These are phyloP conservation scores for Cryptotermes secundus DNA, from an alignment of 1,140 invertebrate species.

Conservation along the genomic window DNA sequence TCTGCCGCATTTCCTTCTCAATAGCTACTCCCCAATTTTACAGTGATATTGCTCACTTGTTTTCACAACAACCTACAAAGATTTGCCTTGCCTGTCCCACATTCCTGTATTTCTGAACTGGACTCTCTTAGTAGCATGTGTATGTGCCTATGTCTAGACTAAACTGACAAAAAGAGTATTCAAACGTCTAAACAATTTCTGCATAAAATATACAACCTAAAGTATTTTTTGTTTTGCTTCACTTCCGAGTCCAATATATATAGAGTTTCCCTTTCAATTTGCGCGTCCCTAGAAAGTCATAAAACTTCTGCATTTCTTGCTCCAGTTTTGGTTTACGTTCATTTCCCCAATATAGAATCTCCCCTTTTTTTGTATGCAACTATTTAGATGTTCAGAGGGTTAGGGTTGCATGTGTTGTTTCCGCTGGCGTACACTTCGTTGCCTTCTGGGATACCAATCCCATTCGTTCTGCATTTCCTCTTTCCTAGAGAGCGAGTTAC, in stretches of 20 bases:
- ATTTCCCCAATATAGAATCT: neutral
- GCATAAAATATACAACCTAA: neutral
- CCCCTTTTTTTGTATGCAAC: neutral
- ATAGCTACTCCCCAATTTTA: neutral
- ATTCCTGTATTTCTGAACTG: neutral
- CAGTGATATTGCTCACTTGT: neutral
- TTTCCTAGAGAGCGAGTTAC: neutral
- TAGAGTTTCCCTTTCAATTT: neutral
- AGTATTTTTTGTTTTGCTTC: neutral
- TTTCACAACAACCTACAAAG: neutral
- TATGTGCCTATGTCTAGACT: neutral
- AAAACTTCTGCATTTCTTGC: slow-evolving; percentile 3
- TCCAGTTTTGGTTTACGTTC: slow-evolving; percentile 4
- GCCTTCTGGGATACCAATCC: neutral
- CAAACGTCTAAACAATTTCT: neutral
- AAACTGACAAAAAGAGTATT: neutral
- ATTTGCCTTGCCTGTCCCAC: neutral
- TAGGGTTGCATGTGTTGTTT: neutral
- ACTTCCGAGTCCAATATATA: neutral
- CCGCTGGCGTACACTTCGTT: neutral
- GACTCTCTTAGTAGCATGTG: neutral
- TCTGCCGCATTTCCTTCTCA: no score
- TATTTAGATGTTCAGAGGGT: neutral
- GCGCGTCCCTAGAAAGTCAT: neutral
- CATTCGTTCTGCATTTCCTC: neutral